Evolutionary conservation across 2,888 invertebrate genomes (phyloP).

Genomic region (Rhamnusium bicolor): DNA sequence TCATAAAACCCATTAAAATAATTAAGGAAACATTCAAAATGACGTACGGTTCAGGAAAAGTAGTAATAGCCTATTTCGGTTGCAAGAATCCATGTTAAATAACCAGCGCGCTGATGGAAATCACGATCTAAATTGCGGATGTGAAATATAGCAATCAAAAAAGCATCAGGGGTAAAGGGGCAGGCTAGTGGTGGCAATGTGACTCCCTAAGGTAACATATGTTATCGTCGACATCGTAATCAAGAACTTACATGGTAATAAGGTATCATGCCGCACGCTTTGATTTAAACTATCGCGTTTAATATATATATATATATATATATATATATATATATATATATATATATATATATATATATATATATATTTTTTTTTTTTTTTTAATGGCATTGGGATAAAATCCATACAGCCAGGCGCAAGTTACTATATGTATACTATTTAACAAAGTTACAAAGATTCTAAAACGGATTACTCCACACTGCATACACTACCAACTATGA

Average conservation of each 20-base stretch:
- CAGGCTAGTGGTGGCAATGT: constrained; percentile 41
- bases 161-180: constrained; percentile 37
- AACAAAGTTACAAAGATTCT: too few species aligned
- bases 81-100: constrained; percentile 5
- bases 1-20: constrained; percentile 16
- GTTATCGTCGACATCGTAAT: constrained; percentile 51
- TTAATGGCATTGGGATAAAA: too few species aligned
- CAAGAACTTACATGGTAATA: constrained; percentile 52
- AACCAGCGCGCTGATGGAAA: constrained; percentile 25
- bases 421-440: too few species aligned
- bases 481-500: too few species aligned
- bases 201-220: constrained; percentile 50
- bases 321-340: too few species aligned
- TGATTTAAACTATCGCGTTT: constrained; percentile 1
- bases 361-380: too few species aligned
- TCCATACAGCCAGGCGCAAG: too few species aligned
- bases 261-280: constrained; percentile 26
- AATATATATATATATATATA: background rate
- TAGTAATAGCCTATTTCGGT: constrained; percentile 5
- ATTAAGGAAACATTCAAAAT: constrained; percentile 18
- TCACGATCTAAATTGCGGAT: constrained; percentile 29
- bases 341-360: too few species aligned
- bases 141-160: constrained; percentile 43
- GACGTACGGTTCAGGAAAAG: constrained; percentile 2
- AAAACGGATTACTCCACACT: too few species aligned